Percentiles rank a stretch among this genome's conserved stretches.
Evolutionary conservation across 2,888 invertebrate genomes (phyloP).

Genomic region (Macaria liturata): DNA sequence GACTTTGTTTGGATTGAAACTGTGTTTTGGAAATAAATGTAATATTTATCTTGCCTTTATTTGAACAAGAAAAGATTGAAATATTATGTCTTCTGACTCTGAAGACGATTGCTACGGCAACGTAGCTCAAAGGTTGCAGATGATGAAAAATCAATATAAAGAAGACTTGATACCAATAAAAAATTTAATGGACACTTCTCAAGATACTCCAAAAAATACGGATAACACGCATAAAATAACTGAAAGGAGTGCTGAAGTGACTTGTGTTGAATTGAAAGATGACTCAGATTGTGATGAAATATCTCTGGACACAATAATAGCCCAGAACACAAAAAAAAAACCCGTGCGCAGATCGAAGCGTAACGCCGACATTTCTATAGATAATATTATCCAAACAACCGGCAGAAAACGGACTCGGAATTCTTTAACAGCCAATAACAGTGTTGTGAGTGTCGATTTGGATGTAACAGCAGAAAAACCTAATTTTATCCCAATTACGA

Average conservation of each 20-base stretch:
- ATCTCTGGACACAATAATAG: conserved; percentile 45
- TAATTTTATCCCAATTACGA: not conserved
- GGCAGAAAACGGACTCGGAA: conserved; percentile 5
- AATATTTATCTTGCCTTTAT: not conserved
- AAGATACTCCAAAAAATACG: conserved; percentile 28
- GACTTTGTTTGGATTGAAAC: no score
- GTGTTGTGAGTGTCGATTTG: not conserved
- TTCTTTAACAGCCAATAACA: not conserved
- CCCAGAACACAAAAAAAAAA: conserved; percentile 30
- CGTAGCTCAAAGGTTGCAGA: conserved; percentile 56
- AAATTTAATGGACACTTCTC: conserved; percentile 41
- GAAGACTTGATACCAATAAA: conserved; percentile 44
- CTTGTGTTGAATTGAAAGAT: conserved; percentile 13
- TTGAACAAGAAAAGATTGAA: not conserved
- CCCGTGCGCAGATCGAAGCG: conserved; percentile 12
- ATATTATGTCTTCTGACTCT: conserved; percentile 69
- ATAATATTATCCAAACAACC: conserved; percentile 12
- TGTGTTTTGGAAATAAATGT: not conserved
- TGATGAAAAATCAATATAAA: conserved; percentile 50
- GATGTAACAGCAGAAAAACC: not conserved
- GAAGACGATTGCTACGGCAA: conserved; percentile 73
- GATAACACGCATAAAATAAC: conserved; percentile 5
- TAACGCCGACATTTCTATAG: conserved; percentile 8
- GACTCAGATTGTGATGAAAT: conserved; percentile 38
- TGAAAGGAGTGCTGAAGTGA: conserved; percentile 6